phyloP scores from a whole-genome alignment of 2,113 vertebrate genomes.

The Cyanoderma ruficeps region DNA sequence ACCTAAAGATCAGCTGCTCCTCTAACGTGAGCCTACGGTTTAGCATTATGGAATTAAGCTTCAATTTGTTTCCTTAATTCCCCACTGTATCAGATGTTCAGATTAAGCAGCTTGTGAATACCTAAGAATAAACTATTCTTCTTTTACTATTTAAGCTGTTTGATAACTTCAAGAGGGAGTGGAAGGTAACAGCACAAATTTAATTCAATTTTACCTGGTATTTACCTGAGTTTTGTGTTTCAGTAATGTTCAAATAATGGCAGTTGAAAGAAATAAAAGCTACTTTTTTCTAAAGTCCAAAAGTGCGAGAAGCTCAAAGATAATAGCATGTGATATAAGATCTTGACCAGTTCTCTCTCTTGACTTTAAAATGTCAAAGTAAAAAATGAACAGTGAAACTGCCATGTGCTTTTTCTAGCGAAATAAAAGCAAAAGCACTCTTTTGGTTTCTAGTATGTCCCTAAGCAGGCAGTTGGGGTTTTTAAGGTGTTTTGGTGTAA shows the following conservation, averaged over 20 bases:
- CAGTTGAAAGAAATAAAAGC: background rate
- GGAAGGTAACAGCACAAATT: background rate
- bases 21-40: background rate
- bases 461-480: background rate
- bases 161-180: background rate
- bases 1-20: background rate
- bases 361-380: background rate
- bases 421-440: background rate
- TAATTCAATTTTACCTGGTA: background rate
- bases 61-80: conserved; percentile 22
- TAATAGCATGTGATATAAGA: fast-evolving
- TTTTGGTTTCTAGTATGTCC: background rate
- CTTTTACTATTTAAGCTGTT: conserved; percentile 16
- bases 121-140: conserved; percentile 26
- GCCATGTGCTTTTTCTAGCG: background rate
- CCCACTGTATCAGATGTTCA: background rate
- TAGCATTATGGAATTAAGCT: background rate
- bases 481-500: background rate
- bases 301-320: background rate
- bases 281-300: background rate
- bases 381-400: background rate
- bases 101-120: conserved; percentile 5
- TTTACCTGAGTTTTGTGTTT: background rate
- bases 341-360: background rate
- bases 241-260: background rate